These are phyloP conservation scores for Cerastis rubricosa DNA, from an alignment of 2,888 invertebrate genomes.

Conservation along the genomic window DNA sequence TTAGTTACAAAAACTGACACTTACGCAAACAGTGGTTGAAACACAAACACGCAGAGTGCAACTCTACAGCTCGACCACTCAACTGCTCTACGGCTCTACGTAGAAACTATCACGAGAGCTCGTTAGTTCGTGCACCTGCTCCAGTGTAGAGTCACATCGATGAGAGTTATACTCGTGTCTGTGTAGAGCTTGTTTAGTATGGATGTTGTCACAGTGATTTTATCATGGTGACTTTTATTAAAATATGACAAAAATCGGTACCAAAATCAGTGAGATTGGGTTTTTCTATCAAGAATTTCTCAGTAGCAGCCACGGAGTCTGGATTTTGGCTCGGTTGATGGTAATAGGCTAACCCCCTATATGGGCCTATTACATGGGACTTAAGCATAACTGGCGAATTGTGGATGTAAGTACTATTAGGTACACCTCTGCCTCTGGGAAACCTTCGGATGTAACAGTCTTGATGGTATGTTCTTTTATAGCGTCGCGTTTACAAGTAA, in stretches of 20 bases:
- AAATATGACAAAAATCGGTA: neutral
- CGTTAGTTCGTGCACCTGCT: conserved; percentile 54
- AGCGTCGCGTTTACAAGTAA: neutral
- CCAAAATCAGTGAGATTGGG: too few species aligned
- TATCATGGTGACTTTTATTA: neutral
- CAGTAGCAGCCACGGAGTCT: too few species aligned
- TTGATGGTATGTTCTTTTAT: too few species aligned
- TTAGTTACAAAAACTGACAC: conserved; percentile 3
- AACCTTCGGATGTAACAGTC: too few species aligned
- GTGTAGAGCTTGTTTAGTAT: conserved; percentile 1
- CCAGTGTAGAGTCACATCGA: conserved; percentile 22
- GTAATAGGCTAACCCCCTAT: too few species aligned
- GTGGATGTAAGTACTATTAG: too few species aligned
- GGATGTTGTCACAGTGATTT: neutral
- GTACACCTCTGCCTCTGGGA: too few species aligned
- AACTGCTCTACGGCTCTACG: conserved; percentile 14
- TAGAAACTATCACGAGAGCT: conserved; percentile 36
- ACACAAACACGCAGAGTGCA: conserved; percentile 39
- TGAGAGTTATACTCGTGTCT: conserved; percentile 5
- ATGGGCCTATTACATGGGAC: too few species aligned
- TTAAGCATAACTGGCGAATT: too few species aligned
- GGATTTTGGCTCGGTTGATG: too few species aligned
- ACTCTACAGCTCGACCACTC: conserved; percentile 14
- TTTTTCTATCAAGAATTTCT: too few species aligned
- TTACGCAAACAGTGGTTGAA: conserved; percentile 43